Conservation (phyloP, 2,113 vertebrate species). For the Gnathonemus longibarbis region DNA sequence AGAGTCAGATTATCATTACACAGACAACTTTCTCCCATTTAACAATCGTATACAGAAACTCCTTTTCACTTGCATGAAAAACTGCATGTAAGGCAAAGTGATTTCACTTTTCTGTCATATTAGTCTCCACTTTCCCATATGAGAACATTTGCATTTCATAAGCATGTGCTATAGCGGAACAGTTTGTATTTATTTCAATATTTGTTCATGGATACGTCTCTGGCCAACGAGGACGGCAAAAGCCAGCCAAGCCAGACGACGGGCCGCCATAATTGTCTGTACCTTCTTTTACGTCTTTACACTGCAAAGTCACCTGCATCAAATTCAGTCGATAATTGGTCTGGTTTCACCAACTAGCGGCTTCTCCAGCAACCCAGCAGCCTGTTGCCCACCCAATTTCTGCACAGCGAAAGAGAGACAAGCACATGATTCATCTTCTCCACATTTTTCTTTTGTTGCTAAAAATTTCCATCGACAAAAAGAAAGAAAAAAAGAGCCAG, state of each 20-base stretch:
- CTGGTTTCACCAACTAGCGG: background rate
- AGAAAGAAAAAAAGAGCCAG: slow-evolving; percentile 34
- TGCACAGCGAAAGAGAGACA: slow-evolving; percentile 32
- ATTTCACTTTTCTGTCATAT: background rate
- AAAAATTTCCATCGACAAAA: slow-evolving; percentile 48
- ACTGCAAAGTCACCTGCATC: background rate
- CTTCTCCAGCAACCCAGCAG: background rate
- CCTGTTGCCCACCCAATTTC: background rate
- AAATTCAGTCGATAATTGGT: background rate
- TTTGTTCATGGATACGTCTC: slow-evolving; percentile 61
- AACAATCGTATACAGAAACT: background rate
- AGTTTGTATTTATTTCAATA: background rate
- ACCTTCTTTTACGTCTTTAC: background rate
- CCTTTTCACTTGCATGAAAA: background rate
- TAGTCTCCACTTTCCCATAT: background rate
- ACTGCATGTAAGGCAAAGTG: background rate
- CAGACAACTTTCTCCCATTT: background rate
- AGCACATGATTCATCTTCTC: slow-evolving; percentile 70
- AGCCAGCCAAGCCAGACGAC: background rate
- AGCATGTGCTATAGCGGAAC: background rate
- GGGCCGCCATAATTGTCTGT: background rate
- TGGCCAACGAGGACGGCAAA: slow-evolving; percentile 44
- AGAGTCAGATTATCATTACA: background rate
- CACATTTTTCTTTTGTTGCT: slow-evolving; percentile 48
- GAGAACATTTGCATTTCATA: background rate